Base-by-base conservation (phyloP, 2,888 invertebrate genomes). In the Drosophila testacea region DNA sequence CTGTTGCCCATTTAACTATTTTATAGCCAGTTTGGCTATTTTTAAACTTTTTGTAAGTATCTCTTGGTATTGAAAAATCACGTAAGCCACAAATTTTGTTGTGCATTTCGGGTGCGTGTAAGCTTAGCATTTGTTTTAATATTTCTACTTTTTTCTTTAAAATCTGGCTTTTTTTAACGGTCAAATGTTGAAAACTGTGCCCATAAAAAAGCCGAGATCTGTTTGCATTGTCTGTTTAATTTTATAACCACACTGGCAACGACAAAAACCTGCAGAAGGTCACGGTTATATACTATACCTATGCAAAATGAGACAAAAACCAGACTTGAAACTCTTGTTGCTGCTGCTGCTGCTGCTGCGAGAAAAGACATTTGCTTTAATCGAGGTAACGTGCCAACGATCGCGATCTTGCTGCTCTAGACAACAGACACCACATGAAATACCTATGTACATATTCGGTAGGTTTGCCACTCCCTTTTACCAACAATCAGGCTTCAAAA, bases 381-480 rank as follows among this genome's bases (percentile, higher is more conserved):
- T 86, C 87, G 83, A 83, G 83, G 83, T 87, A 86, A 86, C 84
- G 80, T 83, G 86, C 75, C 81, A 83, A 77, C 74, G 79, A 83
- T 81, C 77, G 73, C 73, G 51, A 73, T 73, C 74, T 73, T 6
- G 64, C 55, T 60, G 47, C 65, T 54, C 44, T 56, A 44, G 39
- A 39, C 28, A 41, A 51, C 38, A 68, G 32, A 16, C 46, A 46
- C 36, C 46, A 16, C 11, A 36, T 13, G 27, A 7, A 36, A 48
- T n/a, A 30, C 16, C 7, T 9, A 34, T 42, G 7, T 46, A 46
- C 38, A 9, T 44, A 42, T 30, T 41, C 10, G 38, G 39, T 38
- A 47, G 36, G 60, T 39, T 57, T 42, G 50, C 71, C 77, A 77
- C 77, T 75, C 77, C 77, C 77, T 78, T 72, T 69, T 42, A 42